A percentile compares a stretch with the other conserved stretches of the same genome.
These are phyloP conservation scores for Lepisosteus oculatus DNA, from an alignment of 2,113 vertebrate species.

Conservation along the genomic window DNA sequence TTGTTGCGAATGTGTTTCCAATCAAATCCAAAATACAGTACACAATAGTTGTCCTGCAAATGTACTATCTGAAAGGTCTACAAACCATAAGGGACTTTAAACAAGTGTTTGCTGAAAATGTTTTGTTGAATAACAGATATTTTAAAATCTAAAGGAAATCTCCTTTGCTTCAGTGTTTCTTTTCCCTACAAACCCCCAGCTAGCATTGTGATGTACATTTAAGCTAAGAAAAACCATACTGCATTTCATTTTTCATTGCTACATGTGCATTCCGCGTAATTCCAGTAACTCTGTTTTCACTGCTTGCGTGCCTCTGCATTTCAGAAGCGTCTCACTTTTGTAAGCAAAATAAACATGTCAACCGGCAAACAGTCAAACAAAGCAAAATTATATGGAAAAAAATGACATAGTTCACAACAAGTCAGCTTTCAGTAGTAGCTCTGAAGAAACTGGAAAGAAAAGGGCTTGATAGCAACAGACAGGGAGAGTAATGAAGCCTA, in stretches of 20 bases:
- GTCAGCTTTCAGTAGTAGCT: not conserved
- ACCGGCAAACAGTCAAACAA: not conserved
- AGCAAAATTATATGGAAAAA: not conserved
- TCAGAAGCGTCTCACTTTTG: not conserved
- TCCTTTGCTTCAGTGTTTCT: too few relatives aligned
- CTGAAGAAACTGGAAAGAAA: not conserved
- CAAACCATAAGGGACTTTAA: not conserved
- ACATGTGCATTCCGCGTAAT: too few relatives aligned
- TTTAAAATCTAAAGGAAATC: not conserved
- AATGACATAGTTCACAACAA: not conserved
- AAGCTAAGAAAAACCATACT: too few relatives aligned
- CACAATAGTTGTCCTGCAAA: not conserved
- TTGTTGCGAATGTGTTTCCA: too few relatives aligned
- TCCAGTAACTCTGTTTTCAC: too few relatives aligned
- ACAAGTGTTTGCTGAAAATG: not conserved
- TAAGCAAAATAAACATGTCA: not conserved
- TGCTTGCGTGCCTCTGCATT: not conserved
- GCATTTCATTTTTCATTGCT: too few relatives aligned
- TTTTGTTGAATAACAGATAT: not conserved
- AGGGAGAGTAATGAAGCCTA: too few relatives aligned
- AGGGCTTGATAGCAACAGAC: slow-evolving; percentile 29
- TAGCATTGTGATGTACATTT: too few relatives aligned
- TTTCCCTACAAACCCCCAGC: too few relatives aligned
- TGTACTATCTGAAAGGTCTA: not conserved
- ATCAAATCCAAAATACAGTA: not conserved